phyloP scores from a whole-genome alignment of 2,113 vertebrate genomes.

The Rhinolophus sinicus region DNA sequence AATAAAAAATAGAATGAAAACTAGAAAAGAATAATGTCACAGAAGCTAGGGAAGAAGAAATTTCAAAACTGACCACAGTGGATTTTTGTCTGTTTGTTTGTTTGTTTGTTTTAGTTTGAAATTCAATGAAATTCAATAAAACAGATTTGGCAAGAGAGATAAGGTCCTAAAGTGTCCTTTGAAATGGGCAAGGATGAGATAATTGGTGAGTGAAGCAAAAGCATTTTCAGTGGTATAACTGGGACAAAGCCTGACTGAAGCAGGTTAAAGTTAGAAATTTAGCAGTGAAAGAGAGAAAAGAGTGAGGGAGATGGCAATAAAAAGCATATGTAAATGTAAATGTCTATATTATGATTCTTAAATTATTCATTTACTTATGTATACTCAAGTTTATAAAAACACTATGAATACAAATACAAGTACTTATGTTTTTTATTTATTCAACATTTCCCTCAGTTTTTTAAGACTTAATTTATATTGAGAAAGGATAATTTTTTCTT shows the following conservation, averaged over 20 bases:
- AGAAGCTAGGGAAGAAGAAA: not conserved
- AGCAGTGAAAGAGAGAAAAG: not conserved
- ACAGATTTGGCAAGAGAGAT: slow-evolving; percentile 28
- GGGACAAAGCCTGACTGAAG: not conserved
- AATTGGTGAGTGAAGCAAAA: not conserved
- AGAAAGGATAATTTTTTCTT: slow-evolving; percentile 3
- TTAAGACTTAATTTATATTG: slow-evolving; percentile 13
- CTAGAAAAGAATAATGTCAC: not conserved
- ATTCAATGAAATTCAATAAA: not conserved
- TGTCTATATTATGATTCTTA: not conserved
- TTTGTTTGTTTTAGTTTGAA: no score
- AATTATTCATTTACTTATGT: not conserved
- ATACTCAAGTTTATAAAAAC: not conserved
- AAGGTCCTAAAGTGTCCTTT: not conserved
- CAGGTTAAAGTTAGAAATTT: not conserved
- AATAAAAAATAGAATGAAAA: not conserved
- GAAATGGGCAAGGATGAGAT: not conserved
- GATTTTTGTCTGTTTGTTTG: no score
- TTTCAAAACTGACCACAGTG: not conserved
- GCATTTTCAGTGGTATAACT: not conserved
- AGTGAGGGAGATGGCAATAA: not conserved
- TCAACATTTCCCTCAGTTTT: not conserved
- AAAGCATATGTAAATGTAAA: not conserved
- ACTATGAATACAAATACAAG: not conserved
- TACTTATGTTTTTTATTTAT: slow-evolving; percentile 12